phyloP scores from a whole-genome alignment of 2,113 vertebrate species.

The Ageneiosus marmoratus region DNA sequence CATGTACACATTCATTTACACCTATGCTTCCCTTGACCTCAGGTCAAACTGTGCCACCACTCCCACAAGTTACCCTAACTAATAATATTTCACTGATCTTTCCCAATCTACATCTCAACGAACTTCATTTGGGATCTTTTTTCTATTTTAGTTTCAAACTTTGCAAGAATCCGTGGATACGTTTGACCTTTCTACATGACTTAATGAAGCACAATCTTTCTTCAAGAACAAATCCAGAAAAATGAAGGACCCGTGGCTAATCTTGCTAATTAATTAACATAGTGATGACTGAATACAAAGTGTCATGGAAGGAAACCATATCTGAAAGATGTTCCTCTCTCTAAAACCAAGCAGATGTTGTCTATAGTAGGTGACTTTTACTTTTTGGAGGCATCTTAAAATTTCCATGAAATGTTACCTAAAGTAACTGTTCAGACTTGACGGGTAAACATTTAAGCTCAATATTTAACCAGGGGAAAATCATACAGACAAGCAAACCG shows the following conservation, averaged over 20 bases:
- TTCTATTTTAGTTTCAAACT: not conserved
- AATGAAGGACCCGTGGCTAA: conserved; percentile 11
- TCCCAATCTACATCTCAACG: not conserved
- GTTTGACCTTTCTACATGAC: conserved; percentile 38
- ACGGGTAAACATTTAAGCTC: not conserved
- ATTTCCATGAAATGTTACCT: not conserved
- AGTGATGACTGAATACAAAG: not conserved
- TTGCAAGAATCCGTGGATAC: conserved; percentile 13
- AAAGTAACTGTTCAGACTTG: not conserved
- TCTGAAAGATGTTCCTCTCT: not conserved
- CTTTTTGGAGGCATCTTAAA: not conserved
- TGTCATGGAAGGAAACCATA: not conserved
- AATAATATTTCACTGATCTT: not conserved
- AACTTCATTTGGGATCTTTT: too few species aligned
- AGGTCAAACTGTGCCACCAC: not conserved
- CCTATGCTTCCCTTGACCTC: too few species aligned
- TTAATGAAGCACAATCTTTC: conserved; percentile 45
- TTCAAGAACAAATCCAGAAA: conserved; percentile 39
- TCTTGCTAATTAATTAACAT: conserved; percentile 46
- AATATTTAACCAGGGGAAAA: not conserved
- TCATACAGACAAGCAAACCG: not conserved
- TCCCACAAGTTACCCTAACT: not conserved
- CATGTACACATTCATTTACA: not conserved
- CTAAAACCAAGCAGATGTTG: not conserved
- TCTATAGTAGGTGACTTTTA: not conserved